Evolutionary conservation across 2,888 invertebrate genomes (phyloP), one percentile per base, ranked within the genome.

Genomic region (Ophioninae sp.): DNA sequence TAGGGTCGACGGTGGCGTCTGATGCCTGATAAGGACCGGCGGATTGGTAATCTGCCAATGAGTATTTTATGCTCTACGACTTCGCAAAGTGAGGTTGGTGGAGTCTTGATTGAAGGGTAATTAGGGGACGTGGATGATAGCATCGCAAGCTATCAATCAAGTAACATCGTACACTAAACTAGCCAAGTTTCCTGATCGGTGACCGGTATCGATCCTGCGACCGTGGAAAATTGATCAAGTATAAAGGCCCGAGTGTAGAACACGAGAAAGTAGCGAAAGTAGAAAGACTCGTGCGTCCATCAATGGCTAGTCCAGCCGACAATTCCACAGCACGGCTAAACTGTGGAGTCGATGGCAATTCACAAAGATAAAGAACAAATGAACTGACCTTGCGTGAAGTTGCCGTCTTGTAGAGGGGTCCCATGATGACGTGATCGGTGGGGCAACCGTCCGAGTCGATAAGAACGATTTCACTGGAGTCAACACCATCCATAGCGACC

Each of bases 381-480:
- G 17, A 51, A 51, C 93, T 93, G 93, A 96, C 96, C 95, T 97
- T 97, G 93, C 96, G 96, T 84, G 96, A 95, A 88, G 95, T 94
- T 63, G 95, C 94, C 61, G 97, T 96, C 93, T 97, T 97, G 93
- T 96, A 96, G 85, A 98, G 95, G 23, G 98, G 97, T 89, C 98
- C 98, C 98, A 98, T 97, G 92, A 98, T 98, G 93, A 97, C 97
- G 91, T 97, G 97, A 93, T 98, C 98, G 37, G 98, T 98, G 17
- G 98, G 98, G 91, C 98, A 98, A 90, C 98, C 98, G 89, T 96
- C 95, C 85, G 97, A 96, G 93, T 98, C 98, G 92, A 98, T 97
- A 81, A 98, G 95, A 80, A 97, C 96, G 89, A 98, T 98, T 94
- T 98, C 98, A 91, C 97, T 97, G 88, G 97, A 97, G 93, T 98